Evolutionary conservation across 2,888 invertebrate genomes (phyloP), one percentile per base, ranked within the genome.

Genomic region (Notocelia uddmanniana): DNA sequence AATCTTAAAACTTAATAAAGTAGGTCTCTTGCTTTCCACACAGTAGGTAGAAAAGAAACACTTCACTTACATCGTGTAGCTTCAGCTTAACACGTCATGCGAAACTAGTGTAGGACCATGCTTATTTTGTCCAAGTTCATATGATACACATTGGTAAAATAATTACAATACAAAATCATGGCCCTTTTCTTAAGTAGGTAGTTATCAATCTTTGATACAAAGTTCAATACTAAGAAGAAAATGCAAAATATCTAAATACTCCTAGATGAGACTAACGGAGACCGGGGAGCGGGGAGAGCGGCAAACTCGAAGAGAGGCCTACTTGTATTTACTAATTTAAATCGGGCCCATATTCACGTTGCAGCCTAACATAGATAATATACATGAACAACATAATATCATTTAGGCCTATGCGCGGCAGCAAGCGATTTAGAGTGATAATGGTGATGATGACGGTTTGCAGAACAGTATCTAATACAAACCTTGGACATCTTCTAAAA

Each of bases 1-100:
- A 10, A 5, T 64, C 37, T 23, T 37, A 45, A 21, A 23, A 34
- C 19, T 41, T 18, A 8, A 45, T 18, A 19, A 64, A 54, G 52
- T 41, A 34, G 31, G 19, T 23, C 19, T 0, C 50, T 31, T 11
- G 70, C 70, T 66, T 70, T 34, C 8, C 34, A 59, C 64, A 66
- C 64, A 52, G 52, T 70, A 70, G 64, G 70, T 66, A 70, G 70
- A 66, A 5, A 63, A 63, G 15, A 5, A 55, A 57, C 69, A 64
- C 69, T 60, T 62, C 15, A 37, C 34, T 23, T 34, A 48, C 63
- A 64, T 70, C 8, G 58, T 68, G 13, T 70, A 66, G 52, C 21
- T 13, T 37, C 63, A 41, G 58, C 70, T 66, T 70, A 5, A 64
- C 64, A 70, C 64, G 41, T 58, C 70, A 70, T 52, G 64, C 52